Evolutionary conservation across 2,888 invertebrate species (phyloP).

Genomic region (Acanthoscelides obtectus): DNA sequence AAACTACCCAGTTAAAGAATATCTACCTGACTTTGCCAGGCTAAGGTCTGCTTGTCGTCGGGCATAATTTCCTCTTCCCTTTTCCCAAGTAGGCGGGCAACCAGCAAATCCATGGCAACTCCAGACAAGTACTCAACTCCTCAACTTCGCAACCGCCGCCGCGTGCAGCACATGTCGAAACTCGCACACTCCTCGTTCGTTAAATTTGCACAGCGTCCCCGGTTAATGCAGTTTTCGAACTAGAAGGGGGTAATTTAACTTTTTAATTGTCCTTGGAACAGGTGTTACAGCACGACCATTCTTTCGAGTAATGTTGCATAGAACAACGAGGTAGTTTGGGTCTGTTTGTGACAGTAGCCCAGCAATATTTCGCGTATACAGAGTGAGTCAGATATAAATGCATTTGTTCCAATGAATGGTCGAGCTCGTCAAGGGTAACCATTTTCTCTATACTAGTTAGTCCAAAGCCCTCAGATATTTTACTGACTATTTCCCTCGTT

Average conservation of each 20-base stretch:
- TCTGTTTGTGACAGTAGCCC: background rate
- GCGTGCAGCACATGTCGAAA: background rate
- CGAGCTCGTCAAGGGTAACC: too few relatives aligned
- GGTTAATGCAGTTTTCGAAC: background rate
- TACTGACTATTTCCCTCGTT: too few relatives aligned
- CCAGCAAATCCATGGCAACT: background rate
- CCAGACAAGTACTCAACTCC: background rate
- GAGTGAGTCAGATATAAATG: too few relatives aligned
- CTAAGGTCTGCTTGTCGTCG: too few relatives aligned
- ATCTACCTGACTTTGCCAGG: too few relatives aligned
- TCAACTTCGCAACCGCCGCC: background rate
- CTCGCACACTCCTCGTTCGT: background rate
- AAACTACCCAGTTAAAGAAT: too few relatives aligned
- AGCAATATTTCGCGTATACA: too few relatives aligned
- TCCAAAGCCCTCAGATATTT: too few relatives aligned
- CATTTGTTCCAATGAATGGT: too few relatives aligned
- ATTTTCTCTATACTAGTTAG: too few relatives aligned
- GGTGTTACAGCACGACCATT: background rate
- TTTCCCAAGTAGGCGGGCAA: background rate
- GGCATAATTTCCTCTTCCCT: background rate
- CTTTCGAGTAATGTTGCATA: background rate
- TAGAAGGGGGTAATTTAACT: background rate
- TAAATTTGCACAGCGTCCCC: background rate
- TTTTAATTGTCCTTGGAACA: background rate
- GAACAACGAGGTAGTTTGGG: background rate